Base-by-base conservation (phyloP, 2,797 vertebrate species). In the Tragelaphus oryx region DNA sequence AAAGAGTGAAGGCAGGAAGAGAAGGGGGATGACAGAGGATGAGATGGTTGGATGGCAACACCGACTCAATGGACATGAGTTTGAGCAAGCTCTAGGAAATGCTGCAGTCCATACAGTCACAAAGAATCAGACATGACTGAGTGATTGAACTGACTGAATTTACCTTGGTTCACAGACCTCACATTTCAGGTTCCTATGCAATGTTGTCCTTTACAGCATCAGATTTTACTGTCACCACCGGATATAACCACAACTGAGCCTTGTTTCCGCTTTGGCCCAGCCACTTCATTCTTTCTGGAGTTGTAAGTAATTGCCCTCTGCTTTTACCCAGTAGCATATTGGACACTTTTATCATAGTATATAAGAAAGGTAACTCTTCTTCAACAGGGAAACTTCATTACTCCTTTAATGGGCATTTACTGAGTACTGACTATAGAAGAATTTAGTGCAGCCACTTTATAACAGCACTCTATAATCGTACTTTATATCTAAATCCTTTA, bases 311-410 rank as follows among this genome's bases (percentile, higher is more conserved):
- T 26, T 44, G 22, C 22, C 11, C 37, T 71, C 37, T 44, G 22
- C 68, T 71, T 41, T 71, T 71, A 41, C 37, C 37, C 37, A 71
- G 37, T 8, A 41, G 37, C 68, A 44, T 71, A 71, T 0, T 24
- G 68, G 68, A 71, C 37, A 44, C 6, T 71, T 24, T 41, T 41
- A 71, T 71, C 68, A 50, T 7, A 79, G 48, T 79, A 79, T 52
- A 79, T 24, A 79, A 52, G 52, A 79, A 79, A 79, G 30, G 5
- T 33, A 95, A 78, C 37, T 80, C n/a, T 46, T 91, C 79, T 80
- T 93, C 22, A 87, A 90, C 16, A 95, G 18, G 12, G 54, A 88
- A 88, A 94, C 80, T 82, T 74, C 59, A 96, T 79, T 95, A 93
- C 13, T 94, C 8, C n/a, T 82, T 74, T n/a, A 91, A 87, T 33